These are phyloP conservation scores for Oreotragus oreotragus DNA, from an alignment of 2,113 vertebrate genomes.

Conservation along the genomic window DNA sequence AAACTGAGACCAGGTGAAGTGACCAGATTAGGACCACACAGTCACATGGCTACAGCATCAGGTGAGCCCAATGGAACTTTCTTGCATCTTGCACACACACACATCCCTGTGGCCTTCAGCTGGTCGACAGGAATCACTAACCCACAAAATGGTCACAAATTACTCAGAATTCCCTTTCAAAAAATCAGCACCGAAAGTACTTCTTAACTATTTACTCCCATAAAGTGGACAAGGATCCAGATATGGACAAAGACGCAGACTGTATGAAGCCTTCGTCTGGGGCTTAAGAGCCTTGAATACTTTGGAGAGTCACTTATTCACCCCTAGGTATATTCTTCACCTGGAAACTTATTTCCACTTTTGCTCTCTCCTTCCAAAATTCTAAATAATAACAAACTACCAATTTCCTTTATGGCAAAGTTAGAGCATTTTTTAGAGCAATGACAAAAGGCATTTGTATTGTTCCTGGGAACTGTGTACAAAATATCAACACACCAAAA, in stretches of 20 bases:
- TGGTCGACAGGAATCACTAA: background rate
- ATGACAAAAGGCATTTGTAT: background rate
- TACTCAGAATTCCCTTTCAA: background rate
- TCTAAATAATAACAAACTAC: background rate
- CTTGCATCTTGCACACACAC: background rate
- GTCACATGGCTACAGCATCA: background rate
- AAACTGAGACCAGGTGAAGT: background rate
- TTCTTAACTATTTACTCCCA: background rate
- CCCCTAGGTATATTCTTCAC: background rate
- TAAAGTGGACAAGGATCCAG: background rate
- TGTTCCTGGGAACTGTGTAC: background rate
- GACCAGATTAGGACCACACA: background rate
- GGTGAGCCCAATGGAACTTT: fast-evolving
- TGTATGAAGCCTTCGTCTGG: background rate
- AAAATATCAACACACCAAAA: background rate
- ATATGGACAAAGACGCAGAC: background rate
- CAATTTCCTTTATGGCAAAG: background rate
- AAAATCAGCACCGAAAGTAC: background rate
- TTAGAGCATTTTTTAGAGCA: background rate
- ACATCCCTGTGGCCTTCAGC: fast-evolving
- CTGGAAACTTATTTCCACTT: background rate
- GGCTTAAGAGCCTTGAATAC: background rate
- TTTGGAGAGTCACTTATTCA: background rate
- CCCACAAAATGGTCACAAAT: background rate
- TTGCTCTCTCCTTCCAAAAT: background rate